These are phyloP conservation scores for Petromus typicus DNA, from an alignment of 2,113 vertebrate species.

Conservation along the genomic window DNA sequence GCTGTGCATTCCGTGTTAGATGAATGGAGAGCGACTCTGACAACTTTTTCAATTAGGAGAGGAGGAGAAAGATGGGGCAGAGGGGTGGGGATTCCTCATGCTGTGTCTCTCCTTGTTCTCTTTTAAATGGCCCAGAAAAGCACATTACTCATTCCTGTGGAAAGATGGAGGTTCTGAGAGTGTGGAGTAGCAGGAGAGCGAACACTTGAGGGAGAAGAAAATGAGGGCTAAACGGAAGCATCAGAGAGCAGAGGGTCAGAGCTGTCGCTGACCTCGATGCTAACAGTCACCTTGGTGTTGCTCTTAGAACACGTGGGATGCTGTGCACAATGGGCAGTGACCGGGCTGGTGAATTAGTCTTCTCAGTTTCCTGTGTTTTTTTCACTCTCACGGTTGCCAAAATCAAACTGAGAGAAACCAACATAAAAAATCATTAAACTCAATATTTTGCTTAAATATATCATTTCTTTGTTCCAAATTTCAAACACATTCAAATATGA, in stretches of 20 bases:
- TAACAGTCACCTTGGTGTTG: not conserved
- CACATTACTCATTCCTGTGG: not conserved
- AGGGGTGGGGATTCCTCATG: not conserved
- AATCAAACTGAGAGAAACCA: conserved; percentile 17
- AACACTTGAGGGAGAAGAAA: not conserved
- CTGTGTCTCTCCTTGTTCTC: not conserved
- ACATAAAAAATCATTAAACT: not conserved
- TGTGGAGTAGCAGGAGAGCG: not conserved
- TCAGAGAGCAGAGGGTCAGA: not conserved
- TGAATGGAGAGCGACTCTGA: not conserved
- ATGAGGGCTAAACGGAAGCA: not conserved
- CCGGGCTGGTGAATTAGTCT: not conserved
- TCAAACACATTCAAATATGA: not conserved
- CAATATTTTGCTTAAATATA: not conserved
- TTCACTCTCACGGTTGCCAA: not conserved
- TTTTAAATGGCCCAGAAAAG: not conserved
- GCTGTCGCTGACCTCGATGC: not conserved
- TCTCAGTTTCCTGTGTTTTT: not conserved
- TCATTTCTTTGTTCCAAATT: conserved; percentile 27
- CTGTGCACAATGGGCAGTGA: not conserved
- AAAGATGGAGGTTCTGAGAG: not conserved
- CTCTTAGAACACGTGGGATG: not conserved
- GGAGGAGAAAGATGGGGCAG: not conserved
- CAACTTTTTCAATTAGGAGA: conserved; percentile 5
- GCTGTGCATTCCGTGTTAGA: not conserved